These are phyloP conservation scores for Phenganax stokvisi DNA, from an alignment of 92 coral and sea anemone species.

Conservation along the genomic window DNA sequence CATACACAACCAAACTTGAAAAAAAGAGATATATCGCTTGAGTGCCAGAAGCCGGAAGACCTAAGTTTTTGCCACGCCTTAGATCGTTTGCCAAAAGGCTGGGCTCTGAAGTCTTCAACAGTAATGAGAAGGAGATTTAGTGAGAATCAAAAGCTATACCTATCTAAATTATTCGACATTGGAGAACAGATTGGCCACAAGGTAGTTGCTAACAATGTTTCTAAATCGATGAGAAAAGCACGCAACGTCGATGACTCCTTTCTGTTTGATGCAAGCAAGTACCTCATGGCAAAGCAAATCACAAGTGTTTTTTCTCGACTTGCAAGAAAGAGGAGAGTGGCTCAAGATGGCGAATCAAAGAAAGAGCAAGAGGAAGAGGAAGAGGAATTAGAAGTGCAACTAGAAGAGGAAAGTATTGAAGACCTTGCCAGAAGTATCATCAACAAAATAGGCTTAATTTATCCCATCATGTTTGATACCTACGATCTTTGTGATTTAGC, in stretches of 20 bases:
- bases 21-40: constrained; percentile 30
- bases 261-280: constrained; percentile 29
- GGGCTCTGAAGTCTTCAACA: constrained; percentile 1
- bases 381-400: constrained; percentile 26
- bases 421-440: constrained; percentile 42
- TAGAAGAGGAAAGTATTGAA: constrained; percentile 39
- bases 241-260: constrained; percentile 28
- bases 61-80: neutral
- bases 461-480: constrained; percentile 49
- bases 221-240: constrained; percentile 35
- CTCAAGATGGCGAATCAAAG: constrained; percentile 2
- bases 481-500: constrained; percentile 47
- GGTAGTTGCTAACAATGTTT: constrained; percentile 11
- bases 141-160: constrained; percentile 11
- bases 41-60: neutral
- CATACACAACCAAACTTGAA: constrained; percentile 44
- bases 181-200: constrained; percentile 30
- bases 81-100: neutral
- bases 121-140: constrained; percentile 1
- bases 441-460: constrained; percentile 37
- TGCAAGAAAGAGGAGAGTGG: constrained; percentile 37
- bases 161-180: neutral
- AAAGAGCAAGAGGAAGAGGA: neutral
- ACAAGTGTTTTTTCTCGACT: constrained; percentile 17
- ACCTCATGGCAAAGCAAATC: constrained; percentile 46